Percentiles rank a stretch among this genome's conserved stretches.
These are phyloP conservation scores for Microcebus lehilahytsara DNA, from an alignment of 2,113 vertebrate genomes.

Conservation along the genomic window DNA sequence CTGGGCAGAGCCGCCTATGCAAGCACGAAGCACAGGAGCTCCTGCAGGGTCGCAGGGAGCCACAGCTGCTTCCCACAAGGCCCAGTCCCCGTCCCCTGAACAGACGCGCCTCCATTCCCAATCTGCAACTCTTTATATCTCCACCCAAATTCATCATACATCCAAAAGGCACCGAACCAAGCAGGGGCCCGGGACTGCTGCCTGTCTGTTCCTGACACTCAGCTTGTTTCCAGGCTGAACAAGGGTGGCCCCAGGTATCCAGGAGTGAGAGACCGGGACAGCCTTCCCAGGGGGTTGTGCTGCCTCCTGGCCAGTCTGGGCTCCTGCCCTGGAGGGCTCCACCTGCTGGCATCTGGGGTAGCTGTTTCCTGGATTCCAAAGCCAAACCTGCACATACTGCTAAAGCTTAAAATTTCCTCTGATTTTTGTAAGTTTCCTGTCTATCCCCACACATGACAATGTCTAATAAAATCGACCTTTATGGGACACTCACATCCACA, in stretches of 20 bases:
- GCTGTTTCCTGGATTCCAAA: not conserved
- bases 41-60: not conserved
- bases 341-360: constrained; percentile 50
- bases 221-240: not conserved
- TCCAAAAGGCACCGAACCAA: not conserved
- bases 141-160: not conserved
- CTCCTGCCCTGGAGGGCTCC: constrained; percentile 19
- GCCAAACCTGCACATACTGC: not conserved
- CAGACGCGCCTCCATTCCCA: not conserved
- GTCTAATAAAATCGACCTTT: not conserved
- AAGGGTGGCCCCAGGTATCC: not conserved
- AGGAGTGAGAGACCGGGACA: not conserved
- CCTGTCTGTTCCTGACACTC: not conserved
- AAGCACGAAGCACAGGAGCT: not conserved
- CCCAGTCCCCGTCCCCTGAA: not conserved
- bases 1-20: not conserved
- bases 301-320: not conserved
- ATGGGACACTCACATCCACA: not conserved
- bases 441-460: not conserved
- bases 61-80: not conserved
- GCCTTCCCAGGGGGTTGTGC: not conserved
- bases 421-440: not conserved
- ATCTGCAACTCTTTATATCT: not conserved
- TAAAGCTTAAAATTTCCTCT: not conserved
- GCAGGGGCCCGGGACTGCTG: too few species aligned